These are phyloP conservation scores for Tiaroga cobitis DNA, from an alignment of 2,797 vertebrate genomes.

Conservation along the genomic window DNA sequence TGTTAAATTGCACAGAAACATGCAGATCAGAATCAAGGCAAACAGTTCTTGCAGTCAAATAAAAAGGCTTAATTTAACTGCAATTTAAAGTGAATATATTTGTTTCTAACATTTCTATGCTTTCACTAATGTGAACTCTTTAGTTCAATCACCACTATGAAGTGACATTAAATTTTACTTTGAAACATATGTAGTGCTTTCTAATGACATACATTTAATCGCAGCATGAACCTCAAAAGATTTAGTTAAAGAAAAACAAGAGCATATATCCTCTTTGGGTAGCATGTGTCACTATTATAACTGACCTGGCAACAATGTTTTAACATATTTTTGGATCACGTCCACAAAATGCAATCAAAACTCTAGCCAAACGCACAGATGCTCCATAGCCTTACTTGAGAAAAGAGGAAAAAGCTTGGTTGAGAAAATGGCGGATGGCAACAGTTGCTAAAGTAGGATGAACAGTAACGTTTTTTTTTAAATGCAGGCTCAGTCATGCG, in stretches of 20 bases:
- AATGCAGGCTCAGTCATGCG: background rate
- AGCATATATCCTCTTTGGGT: background rate
- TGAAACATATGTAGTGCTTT: background rate
- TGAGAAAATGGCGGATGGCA: conserved; percentile 25
- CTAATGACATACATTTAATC: background rate
- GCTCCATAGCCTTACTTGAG: background rate
- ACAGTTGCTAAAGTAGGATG: background rate
- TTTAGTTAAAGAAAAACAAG: background rate
- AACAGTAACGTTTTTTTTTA: background rate
- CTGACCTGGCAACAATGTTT: background rate
- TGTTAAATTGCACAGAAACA: background rate
- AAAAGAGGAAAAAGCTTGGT: background rate
- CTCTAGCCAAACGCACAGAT: background rate
- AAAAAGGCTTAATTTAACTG: background rate
- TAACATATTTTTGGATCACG: background rate
- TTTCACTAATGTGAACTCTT: background rate
- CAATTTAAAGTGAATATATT: background rate
- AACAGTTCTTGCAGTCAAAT: background rate
- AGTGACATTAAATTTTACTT: background rate
- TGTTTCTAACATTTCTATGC: background rate
- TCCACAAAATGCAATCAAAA: conserved; percentile 8
- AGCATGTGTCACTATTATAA: background rate
- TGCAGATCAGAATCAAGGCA: background rate
- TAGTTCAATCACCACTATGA: background rate
- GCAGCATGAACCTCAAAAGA: background rate